Percentiles rank a stretch among this genome's conserved stretches.
These are phyloP conservation scores for Lophotriccus pileatus DNA, from an alignment of 2,797 vertebrate genomes.

Conservation along the genomic window DNA sequence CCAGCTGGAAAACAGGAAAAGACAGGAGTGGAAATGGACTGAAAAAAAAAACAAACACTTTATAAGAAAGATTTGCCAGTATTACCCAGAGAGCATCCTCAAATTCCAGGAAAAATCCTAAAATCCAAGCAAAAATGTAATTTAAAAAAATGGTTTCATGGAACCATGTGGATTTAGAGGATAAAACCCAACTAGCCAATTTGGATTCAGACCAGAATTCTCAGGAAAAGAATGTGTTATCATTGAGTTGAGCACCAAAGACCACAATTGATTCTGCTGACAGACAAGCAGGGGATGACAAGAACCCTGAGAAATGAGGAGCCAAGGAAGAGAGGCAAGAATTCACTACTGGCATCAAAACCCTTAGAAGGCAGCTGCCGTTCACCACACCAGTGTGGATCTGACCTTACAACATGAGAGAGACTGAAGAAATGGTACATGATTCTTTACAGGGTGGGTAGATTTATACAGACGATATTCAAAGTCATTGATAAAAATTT, in stretches of 20 bases:
- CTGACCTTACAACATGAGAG: background rate
- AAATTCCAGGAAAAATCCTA: background rate
- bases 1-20: slow-evolving; percentile 48
- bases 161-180: background rate
- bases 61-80: background rate
- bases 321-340: background rate
- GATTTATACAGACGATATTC: background rate
- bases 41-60: background rate
- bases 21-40: background rate
- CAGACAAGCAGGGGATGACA: background rate
- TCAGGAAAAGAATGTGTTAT: background rate
- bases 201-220: background rate
- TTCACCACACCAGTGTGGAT: background rate
- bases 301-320: background rate
- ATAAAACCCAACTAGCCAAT: background rate
- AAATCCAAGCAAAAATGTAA: background rate
- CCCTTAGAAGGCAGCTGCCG: background rate
- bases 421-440: background rate
- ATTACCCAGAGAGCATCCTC: background rate
- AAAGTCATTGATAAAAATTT: background rate
- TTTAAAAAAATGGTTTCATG: background rate
- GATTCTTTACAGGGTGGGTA: background rate
- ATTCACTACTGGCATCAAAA: background rate
- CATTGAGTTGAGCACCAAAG: background rate
- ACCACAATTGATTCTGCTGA: background rate